Evolutionary conservation across 2,888 invertebrate genomes (phyloP).

Genomic region (Xanthorhoe spadicearia): DNA sequence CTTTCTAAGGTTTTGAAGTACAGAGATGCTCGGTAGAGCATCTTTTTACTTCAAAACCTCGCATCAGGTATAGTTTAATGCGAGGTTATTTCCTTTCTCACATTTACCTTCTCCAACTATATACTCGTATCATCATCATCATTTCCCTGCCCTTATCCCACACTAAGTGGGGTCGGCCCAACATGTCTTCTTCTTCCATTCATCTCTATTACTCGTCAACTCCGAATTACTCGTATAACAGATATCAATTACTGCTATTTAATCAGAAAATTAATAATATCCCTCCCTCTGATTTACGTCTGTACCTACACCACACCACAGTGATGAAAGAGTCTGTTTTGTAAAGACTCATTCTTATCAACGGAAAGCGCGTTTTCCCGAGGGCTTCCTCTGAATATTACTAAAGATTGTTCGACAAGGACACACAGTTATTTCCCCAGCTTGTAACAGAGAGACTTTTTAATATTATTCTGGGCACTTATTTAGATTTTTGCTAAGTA

Average conservation of each 20-base stretch:
- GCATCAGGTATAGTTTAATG: too few species aligned
- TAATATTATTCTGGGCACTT: slow-evolving; percentile 25
- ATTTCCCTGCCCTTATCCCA: too few species aligned
- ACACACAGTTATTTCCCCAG: slow-evolving; percentile 28
- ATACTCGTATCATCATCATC: too few species aligned
- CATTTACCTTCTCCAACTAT: neutral
- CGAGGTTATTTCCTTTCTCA: neutral
- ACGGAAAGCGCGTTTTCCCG: slow-evolving; percentile 20
- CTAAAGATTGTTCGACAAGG: slow-evolving; percentile 26
- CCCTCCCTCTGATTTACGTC: slow-evolving; percentile 1
- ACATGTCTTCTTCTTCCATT: too few species aligned
- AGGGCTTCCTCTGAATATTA: slow-evolving; percentile 30
- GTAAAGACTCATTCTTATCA: slow-evolving; percentile 36
- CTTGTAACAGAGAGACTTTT: slow-evolving; percentile 22
- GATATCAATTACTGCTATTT: neutral
- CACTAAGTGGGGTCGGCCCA: too few species aligned
- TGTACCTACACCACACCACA: neutral
- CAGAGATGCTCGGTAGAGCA: neutral
- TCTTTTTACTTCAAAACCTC: too few species aligned
- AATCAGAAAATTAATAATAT: neutral
- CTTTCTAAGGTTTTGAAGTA: neutral
- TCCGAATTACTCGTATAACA: too few species aligned
- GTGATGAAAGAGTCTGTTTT: slow-evolving; percentile 26
- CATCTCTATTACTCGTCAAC: too few species aligned
- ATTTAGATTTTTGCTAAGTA: slow-evolving; percentile 31